These are phyloP conservation scores for Leiothrix lutea DNA, from an alignment of 2,113 vertebrate genomes.

Conservation along the genomic window DNA sequence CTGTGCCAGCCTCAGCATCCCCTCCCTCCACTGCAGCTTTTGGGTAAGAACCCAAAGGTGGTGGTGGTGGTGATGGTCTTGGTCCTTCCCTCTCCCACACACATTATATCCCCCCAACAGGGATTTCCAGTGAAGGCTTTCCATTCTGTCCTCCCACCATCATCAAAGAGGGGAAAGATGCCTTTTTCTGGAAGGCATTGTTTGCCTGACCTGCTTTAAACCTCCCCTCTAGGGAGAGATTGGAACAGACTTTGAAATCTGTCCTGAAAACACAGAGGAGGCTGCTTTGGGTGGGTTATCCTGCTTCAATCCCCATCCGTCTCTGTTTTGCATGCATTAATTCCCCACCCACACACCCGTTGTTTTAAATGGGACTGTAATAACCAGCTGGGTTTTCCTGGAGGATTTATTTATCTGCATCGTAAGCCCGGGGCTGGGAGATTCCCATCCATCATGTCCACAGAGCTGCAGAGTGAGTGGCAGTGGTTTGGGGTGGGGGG, in stretches of 20 bases:
- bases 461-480: background rate
- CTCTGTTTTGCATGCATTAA: background rate
- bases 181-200: background rate
- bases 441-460: background rate
- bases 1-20: too few species aligned
- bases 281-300: background rate
- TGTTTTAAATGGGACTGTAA: background rate
- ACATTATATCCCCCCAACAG: rapidly evolving
- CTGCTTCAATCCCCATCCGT: background rate
- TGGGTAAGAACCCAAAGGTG: background rate
- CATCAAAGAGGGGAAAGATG: background rate
- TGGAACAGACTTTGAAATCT: background rate
- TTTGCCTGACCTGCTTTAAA: background rate
- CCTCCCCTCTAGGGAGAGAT: background rate
- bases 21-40: background rate
- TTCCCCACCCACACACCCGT: background rate
- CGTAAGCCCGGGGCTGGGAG: background rate
- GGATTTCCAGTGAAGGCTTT: background rate
- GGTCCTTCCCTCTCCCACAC: background rate
- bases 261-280: background rate
- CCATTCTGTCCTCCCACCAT: background rate
- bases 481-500: background rate
- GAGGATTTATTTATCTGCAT: background rate
- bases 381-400: background rate
- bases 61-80: rapidly evolving